Conservation (phyloP, 2,113 vertebrate species). For the Ceyx melanurus region DNA sequence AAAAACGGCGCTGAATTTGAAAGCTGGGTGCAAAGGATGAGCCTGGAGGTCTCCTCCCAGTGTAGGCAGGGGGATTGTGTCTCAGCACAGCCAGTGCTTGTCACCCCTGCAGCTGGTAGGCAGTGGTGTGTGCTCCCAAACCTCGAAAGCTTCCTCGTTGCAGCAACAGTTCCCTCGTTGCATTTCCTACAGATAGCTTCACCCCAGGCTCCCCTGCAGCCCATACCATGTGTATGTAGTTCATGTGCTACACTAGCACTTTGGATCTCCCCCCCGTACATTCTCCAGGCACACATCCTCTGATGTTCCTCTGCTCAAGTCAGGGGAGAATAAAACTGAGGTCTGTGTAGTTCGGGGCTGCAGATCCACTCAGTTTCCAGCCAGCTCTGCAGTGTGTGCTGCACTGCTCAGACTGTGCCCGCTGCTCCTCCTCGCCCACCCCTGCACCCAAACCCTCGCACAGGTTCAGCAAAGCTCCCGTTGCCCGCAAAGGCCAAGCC, state of each 20-base stretch:
- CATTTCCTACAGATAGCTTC: background rate
- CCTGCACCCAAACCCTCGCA: background rate
- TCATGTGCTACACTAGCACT: background rate
- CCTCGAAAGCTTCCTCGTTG: background rate
- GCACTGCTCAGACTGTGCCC: background rate
- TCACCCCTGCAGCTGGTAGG: background rate
- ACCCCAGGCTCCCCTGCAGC: background rate
- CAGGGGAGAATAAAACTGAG: background rate
- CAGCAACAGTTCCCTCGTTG: background rate
- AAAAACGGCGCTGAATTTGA: background rate
- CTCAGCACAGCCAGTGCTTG: background rate
- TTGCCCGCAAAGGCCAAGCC: background rate
- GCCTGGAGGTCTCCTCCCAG: background rate
- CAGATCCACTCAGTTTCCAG: background rate
- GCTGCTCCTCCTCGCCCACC: accelerated
- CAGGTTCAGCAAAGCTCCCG: background rate
- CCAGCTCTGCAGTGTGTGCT: background rate
- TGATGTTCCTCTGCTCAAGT: background rate
- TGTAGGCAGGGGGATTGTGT: background rate
- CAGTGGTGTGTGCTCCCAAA: background rate
- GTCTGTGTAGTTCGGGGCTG: background rate
- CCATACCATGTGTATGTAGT: accelerated
- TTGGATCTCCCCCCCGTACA: background rate
- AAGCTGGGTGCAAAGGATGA: background rate
- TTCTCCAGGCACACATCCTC: background rate